Evolutionary conservation across 2,113 vertebrate genomes (phyloP).

Genomic region (Lamprologus lemairii): DNA sequence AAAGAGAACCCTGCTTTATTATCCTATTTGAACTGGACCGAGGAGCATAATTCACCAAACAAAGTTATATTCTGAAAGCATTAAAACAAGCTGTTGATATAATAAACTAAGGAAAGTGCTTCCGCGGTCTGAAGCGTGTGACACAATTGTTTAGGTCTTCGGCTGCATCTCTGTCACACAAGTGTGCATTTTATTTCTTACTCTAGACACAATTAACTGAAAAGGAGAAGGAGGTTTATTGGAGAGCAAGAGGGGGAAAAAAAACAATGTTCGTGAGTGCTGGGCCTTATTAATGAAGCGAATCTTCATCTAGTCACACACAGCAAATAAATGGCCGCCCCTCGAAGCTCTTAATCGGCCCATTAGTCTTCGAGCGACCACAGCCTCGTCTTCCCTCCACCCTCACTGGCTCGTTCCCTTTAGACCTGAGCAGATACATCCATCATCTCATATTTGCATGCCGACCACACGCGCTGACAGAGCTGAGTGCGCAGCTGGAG

Average conservation of each 20-base stretch:
- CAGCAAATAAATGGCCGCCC: constrained; percentile 67
- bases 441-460: constrained; percentile 58
- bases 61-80: neutral
- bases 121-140: neutral
- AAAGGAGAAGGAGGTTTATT: neutral
- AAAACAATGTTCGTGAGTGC: constrained; percentile 44
- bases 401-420: constrained; percentile 26
- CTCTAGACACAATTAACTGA: constrained; percentile 13
- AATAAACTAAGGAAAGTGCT: neutral
- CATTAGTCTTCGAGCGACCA: constrained; percentile 67
- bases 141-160: neutral
- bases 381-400: neutral
- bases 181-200: neutral
- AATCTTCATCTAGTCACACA: constrained; percentile 70
- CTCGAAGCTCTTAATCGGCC: constrained; percentile 66
- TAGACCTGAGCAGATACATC: constrained; percentile 43
- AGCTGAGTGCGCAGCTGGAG: constrained; percentile 46
- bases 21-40: neutral
- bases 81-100: neutral
- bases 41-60: neutral
- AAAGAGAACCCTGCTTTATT: neutral
- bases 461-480: constrained; percentile 33
- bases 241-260: neutral
- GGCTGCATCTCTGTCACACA: neutral
- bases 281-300: constrained; percentile 68